Evolutionary conservation across 2,888 invertebrate species (phyloP).

Genomic region (Cynaeus angustus): DNA sequence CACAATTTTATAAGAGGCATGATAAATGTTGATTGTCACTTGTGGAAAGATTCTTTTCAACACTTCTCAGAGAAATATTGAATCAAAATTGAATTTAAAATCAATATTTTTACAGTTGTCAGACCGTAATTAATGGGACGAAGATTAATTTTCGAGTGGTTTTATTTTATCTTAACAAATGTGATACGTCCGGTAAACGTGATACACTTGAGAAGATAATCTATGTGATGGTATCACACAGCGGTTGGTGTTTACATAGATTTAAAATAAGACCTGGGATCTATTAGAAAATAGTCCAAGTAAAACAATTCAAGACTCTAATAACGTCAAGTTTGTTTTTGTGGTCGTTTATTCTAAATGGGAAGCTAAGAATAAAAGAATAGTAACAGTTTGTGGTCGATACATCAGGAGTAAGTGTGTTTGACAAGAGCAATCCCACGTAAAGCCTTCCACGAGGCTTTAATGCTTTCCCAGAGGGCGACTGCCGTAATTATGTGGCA

Average conservation of each 20-base stretch:
- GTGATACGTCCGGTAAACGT: slow-evolving; percentile 1
- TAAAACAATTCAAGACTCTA: slow-evolving; percentile 28
- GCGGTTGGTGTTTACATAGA: slow-evolving; percentile 5
- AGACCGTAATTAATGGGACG: too few species aligned
- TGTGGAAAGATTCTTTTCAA: too few species aligned
- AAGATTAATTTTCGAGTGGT: background rate
- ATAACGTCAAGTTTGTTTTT: slow-evolving; percentile 37
- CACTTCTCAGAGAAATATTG: too few species aligned
- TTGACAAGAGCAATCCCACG: slow-evolving; percentile 66
- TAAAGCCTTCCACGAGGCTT: slow-evolving; percentile 63
- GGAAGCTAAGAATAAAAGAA: slow-evolving; percentile 52
- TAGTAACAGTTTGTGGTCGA: slow-evolving; percentile 63
- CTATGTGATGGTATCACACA: background rate
- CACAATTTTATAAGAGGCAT: too few species aligned
- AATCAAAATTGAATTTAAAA: too few species aligned
- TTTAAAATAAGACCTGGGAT: slow-evolving; percentile 10
- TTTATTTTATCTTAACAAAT: background rate
- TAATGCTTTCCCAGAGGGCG: slow-evolving; percentile 62
- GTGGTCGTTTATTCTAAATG: slow-evolving; percentile 41
- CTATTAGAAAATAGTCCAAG: slow-evolving; percentile 10
- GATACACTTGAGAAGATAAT: slow-evolving; percentile 8
- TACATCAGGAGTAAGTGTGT: slow-evolving; percentile 64
- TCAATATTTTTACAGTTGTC: too few species aligned
- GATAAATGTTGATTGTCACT: too few species aligned
- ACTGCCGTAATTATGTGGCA: slow-evolving; percentile 67